These are phyloP conservation scores for Chelon auratus DNA, from an alignment of 2,797 vertebrate genomes.

Conservation along the genomic window DNA sequence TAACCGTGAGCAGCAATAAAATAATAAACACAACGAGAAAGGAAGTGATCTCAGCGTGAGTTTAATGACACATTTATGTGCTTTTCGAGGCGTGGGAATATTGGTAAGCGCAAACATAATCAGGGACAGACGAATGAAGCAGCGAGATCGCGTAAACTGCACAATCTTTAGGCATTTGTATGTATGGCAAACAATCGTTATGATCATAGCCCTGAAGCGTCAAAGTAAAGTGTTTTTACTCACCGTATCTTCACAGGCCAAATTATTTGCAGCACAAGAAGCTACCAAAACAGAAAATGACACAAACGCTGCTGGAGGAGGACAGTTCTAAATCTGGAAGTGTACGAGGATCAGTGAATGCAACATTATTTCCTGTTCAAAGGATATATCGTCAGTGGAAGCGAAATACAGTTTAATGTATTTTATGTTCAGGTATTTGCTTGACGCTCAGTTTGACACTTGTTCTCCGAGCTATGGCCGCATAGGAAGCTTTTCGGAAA, in stretches of 20 bases:
- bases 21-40: constrained; percentile 24
- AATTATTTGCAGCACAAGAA: background rate
- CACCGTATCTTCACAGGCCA: background rate
- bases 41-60: constrained; percentile 71
- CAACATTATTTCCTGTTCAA: constrained; percentile 70
- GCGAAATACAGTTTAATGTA: constrained; percentile 60
- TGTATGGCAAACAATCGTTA: background rate
- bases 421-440: constrained; percentile 40
- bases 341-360: constrained; percentile 48
- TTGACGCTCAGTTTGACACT: constrained; percentile 11
- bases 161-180: background rate
- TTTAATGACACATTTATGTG: constrained; percentile 22
- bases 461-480: constrained; percentile 21
- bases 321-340: rapidly evolving
- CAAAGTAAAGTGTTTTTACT: too few species aligned
- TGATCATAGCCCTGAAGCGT: too few species aligned
- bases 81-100: constrained; percentile 11
- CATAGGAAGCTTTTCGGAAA: constrained; percentile 43
- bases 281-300: background rate
- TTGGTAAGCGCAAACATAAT: background rate
- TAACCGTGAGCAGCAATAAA: background rate
- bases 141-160: background rate
- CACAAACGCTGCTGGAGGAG: background rate
- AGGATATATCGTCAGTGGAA: constrained; percentile 51
- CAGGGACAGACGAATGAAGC: background rate